These are phyloP conservation scores for Thaleichthys pacificus DNA, from an alignment of 2,797 vertebrate species.

Conservation along the genomic window DNA sequence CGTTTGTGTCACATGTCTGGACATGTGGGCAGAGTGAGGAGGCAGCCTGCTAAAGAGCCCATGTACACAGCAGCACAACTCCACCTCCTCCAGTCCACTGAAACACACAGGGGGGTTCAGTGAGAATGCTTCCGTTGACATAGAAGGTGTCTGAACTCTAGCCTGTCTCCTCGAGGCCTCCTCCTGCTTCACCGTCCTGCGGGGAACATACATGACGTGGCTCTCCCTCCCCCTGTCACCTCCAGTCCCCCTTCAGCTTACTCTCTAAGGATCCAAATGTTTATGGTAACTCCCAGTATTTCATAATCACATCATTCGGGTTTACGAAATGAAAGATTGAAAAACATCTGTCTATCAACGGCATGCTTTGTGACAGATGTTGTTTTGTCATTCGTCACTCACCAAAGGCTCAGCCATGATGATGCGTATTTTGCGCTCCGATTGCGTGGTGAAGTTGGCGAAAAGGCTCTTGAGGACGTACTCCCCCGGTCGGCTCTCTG, in stretches of 20 bases:
- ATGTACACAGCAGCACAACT: background rate
- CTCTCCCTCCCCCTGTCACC: background rate
- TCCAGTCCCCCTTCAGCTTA: background rate
- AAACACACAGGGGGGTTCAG: background rate
- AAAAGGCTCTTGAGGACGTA: conserved; percentile 97
- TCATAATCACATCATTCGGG: too few species aligned
- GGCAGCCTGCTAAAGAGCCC: background rate
- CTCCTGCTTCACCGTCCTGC: conserved; percentile 21
- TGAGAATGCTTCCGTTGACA: background rate
- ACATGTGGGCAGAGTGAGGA: background rate
- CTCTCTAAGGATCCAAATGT: background rate
- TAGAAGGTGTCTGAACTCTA: background rate
- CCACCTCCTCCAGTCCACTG: background rate
- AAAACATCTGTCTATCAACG: background rate
- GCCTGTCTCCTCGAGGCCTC: background rate
- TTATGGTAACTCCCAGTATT: too few species aligned
- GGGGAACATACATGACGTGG: background rate
- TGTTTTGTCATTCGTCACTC: conserved; percentile 61
- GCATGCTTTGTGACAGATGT: background rate
- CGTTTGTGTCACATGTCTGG: background rate
- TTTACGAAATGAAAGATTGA: background rate
- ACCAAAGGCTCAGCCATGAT: conserved; percentile 98
- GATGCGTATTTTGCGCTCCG: conserved; percentile 94
- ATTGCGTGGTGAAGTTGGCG: conserved; percentile 89
- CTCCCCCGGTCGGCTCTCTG: conserved; percentile 95